Percentiles rank a stretch among this genome's conserved stretches.
These are phyloP conservation scores for Drosophila tanythrix DNA, from an alignment of 2,888 invertebrate species.

Conservation along the genomic window DNA sequence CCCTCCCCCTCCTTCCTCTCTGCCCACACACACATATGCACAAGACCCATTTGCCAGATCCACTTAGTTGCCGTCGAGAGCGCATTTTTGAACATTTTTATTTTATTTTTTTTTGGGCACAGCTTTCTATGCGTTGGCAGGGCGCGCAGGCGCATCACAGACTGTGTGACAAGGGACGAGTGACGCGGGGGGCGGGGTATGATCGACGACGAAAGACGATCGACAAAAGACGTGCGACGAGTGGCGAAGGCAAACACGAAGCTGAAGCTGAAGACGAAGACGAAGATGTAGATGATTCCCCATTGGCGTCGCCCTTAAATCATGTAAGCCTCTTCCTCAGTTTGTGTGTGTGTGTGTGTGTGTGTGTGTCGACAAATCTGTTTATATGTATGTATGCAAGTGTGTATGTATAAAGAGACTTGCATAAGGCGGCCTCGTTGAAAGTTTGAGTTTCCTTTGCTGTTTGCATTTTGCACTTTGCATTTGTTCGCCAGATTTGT, in stretches of 20 bases:
- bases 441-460: slow-evolving; percentile 34
- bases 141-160: slow-evolving; percentile 21
- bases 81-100: slow-evolving; percentile 21
- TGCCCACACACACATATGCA: neutral
- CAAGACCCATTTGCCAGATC: slow-evolving; percentile 11
- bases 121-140: slow-evolving; percentile 52
- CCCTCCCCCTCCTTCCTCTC: neutral
- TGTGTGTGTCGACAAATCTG: slow-evolving; percentile 12
- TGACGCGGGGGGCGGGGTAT: neutral
- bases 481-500: slow-evolving; percentile 40
- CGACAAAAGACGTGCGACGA: neutral
- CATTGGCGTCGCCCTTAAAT: slow-evolving; percentile 51
- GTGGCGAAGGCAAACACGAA: neutral
- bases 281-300: slow-evolving; percentile 20
- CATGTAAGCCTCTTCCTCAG: slow-evolving; percentile 37
- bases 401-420: neutral
- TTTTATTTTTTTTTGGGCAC: slow-evolving; percentile 30
- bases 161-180: neutral
- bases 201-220: slow-evolving; percentile 1
- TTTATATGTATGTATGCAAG: neutral
- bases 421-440: slow-evolving; percentile 18
- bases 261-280: neutral
- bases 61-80: slow-evolving; percentile 12
- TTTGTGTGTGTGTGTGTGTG: neutral
- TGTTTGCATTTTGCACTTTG: slow-evolving; percentile 24